phyloP scores from a whole-genome alignment of 2,113 vertebrate genomes.

The Menidia beryllina region DNA sequence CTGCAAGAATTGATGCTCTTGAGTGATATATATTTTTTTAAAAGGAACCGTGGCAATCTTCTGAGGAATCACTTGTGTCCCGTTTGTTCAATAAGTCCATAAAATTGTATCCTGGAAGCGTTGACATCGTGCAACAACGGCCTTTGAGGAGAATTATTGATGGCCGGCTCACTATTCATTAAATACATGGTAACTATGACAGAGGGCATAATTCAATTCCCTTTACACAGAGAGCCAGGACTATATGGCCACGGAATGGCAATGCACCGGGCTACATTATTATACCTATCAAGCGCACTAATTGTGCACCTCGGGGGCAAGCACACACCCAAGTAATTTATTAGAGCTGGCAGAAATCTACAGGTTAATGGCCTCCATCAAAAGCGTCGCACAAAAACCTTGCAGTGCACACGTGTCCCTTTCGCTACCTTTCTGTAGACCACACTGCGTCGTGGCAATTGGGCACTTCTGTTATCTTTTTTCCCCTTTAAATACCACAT shows the following conservation, averaged over 20 bases:
- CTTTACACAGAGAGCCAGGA: constrained; percentile 51
- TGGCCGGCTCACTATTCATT: constrained; percentile 55
- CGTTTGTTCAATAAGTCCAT: constrained; percentile 31
- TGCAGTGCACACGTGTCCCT: constrained; percentile 32
- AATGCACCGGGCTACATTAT: constrained; percentile 55
- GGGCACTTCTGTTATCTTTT: constrained; percentile 27
- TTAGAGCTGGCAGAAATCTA: constrained; percentile 60
- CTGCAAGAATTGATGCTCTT: constrained; percentile 44
- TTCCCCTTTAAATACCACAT: constrained; percentile 36
- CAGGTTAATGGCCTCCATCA: constrained; percentile 72
- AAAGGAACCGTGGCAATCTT: constrained; percentile 34
- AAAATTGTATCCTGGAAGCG: constrained; percentile 42
- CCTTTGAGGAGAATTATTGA: constrained; percentile 70
- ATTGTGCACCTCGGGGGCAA: constrained; percentile 72
- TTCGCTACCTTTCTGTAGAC: constrained; percentile 24
- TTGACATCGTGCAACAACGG: constrained; percentile 63
- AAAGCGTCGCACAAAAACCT: constrained; percentile 41
- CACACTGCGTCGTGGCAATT: constrained; percentile 17
- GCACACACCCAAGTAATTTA: constrained; percentile 68
- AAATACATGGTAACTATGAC: constrained; percentile 65
- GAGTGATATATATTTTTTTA: constrained; percentile 18
- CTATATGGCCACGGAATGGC: constrained; percentile 42
- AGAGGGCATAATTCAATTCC: constrained; percentile 66
- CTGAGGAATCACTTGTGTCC: constrained; percentile 21
- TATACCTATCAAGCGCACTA: constrained; percentile 76